Evolutionary conservation across 1,140 invertebrate genomes (phyloP), one percentile per base, ranked within the genome.

Genomic region (Musca domestica): DNA sequence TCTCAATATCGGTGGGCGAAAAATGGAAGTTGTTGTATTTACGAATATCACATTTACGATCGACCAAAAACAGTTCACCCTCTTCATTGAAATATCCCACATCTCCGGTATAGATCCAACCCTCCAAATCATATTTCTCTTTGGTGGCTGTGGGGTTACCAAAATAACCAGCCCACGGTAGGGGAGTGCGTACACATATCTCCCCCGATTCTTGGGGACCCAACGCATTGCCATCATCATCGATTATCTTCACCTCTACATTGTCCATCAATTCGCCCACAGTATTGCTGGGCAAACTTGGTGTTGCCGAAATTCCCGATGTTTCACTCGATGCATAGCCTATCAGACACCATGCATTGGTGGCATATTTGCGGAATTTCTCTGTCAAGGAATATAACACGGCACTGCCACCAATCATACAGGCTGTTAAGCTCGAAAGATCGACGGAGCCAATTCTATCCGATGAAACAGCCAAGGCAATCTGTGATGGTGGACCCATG

Each of bases 71-170:
- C 12, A 86, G 70, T 49, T 79, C 74, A 9, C 83, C 84, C 34
- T 87, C 75, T 15, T 84, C 74, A 67, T 90, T 85, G 34, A 85
- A 81, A 64, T 84, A 85, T 15, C 86, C 89, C 49, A 90, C 76
- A 76, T 91, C 90, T 41, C 89, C 90, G 2, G 89, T 88, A 64
- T 85, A 82, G 2, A 90, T 77, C 88, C 89, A 92, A 9, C 88
- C 87, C 54, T 79, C 78, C 1, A 71, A 25, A 23, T 75, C 70
- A 2, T 74, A n/a, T 1, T 74, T 74, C 17, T 70, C n/a, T 0
- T 49, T 67, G 1, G 77, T 79, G 7, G 73, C 73, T 10, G 34
- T 67, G 0, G 69, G 64, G 61, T 74, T 77, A 0, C 49, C 68
- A 49, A 73, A 41, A 22, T 80, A 80, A 9, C 77, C 77, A 23